Conservation (phyloP, 2,113 vertebrate genomes). For the Laterallus jamaicensis region DNA sequence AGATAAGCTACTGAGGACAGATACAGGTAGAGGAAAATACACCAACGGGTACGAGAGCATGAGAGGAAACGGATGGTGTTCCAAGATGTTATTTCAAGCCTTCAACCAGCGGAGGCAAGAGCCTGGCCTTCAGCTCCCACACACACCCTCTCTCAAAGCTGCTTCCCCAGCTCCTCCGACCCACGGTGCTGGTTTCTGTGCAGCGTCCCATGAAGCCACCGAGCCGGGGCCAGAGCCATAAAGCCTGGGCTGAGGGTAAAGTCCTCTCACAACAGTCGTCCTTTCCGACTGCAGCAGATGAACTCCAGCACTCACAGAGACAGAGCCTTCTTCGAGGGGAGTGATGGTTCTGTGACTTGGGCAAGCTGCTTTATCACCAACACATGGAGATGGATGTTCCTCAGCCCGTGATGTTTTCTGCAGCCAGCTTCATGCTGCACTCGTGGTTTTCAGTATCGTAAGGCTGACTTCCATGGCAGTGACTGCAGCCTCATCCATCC, state of each 20-base stretch:
- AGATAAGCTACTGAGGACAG: too few species aligned
- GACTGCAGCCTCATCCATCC: neutral
- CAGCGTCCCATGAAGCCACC: fast-evolving
- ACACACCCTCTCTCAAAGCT: fast-evolving
- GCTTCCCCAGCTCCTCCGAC: neutral
- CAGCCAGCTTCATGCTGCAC: neutral
- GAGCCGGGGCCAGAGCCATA: neutral
- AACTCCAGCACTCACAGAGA: neutral
- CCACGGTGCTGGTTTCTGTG: fast-evolving
- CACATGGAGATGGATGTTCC: neutral
- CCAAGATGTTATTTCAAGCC: neutral
- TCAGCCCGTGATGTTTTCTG: neutral
- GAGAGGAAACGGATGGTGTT: fast-evolving
- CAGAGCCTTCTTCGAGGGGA: neutral
- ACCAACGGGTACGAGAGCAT: neutral
- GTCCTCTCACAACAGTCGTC: neutral
- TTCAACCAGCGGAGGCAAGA: neutral
- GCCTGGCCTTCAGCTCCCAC: fast-evolving
- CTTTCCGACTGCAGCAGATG: neutral
- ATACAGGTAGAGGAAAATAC: too few species aligned
- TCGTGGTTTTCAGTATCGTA: neutral
- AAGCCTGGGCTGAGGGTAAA: neutral
- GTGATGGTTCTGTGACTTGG: neutral
- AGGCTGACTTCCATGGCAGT: neutral
- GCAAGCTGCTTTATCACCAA: neutral